phyloP scores from a whole-genome alignment of 2,888 invertebrate genomes.

The Pteria penguin region DNA sequence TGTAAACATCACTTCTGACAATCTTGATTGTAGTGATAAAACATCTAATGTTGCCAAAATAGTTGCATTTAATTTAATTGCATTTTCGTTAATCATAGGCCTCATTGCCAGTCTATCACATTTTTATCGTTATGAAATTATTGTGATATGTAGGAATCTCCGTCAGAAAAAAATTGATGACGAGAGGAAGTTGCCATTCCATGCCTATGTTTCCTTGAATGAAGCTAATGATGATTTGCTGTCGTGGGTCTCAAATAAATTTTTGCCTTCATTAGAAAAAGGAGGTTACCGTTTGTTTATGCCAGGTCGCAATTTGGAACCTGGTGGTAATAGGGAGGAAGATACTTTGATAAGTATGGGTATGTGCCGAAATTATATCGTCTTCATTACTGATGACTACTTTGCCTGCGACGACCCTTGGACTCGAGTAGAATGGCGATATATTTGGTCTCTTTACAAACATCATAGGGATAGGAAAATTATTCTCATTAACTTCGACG shows the following conservation, averaged over 20 bases:
- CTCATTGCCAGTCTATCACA: neutral
- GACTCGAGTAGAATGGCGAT: conserved; percentile 18
- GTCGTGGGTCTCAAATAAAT: neutral
- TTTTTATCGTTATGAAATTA: neutral
- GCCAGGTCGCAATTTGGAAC: neutral
- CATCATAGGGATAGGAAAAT: conserved; percentile 1
- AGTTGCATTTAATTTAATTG: no score
- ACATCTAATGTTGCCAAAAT: no score
- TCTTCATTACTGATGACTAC: neutral
- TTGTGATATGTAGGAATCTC: neutral
- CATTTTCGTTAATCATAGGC: neutral
- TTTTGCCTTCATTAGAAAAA: neutral
- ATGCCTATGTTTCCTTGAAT: conserved; percentile 9
- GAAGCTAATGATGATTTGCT: neutral
- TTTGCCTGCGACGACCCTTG: neutral
- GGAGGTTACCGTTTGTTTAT: conserved; percentile 6
- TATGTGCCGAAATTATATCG: neutral
- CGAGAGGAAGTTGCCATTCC: no score
- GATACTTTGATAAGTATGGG: neutral
- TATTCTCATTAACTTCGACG: conserved; percentile 11
- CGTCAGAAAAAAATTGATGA: no score
- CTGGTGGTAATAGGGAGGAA: conserved; percentile 1
- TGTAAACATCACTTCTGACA: neutral
- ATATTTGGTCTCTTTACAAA: conserved; percentile 15
- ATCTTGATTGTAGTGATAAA: neutral